phyloP scores from a whole-genome alignment of 2,888 invertebrate genomes.

The Heliconius sara region DNA sequence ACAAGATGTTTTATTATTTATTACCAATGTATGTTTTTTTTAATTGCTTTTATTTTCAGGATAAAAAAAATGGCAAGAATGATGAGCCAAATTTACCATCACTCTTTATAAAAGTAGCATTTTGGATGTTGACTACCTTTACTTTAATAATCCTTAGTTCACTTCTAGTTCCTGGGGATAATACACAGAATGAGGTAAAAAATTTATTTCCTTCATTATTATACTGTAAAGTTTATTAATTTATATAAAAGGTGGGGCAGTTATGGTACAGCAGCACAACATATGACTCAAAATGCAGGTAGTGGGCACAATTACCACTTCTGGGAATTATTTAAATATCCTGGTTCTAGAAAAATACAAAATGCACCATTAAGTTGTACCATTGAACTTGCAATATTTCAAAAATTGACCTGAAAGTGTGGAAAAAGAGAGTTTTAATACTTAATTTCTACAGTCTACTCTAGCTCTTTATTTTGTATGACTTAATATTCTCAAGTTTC shows the following conservation, averaged over 20 bases:
- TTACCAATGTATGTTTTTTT: neutral
- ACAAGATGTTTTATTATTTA: neutral
- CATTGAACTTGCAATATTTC: neutral
- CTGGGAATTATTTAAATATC: neutral
- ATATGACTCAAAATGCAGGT: too few relatives aligned
- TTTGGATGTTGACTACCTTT: constrained; percentile 91
- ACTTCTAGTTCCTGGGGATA: constrained; percentile 87
- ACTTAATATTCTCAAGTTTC: neutral
- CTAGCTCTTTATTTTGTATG: too few relatives aligned
- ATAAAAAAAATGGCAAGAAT: constrained; percentile 77
- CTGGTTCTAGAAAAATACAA: neutral
- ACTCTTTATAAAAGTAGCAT: constrained; percentile 88
- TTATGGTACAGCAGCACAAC: too few relatives aligned
- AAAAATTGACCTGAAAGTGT: too few relatives aligned
- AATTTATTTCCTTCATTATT: neutral
- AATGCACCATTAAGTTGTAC: neutral
- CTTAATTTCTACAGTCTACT: too few relatives aligned
- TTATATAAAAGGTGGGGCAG: too few relatives aligned
- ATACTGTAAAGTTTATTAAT: neutral
- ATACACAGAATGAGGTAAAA: constrained; percentile 88
- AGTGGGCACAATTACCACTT: neutral
- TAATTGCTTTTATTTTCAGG: constrained; percentile 52
- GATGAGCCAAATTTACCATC: constrained; percentile 89
- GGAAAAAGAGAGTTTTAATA: too few relatives aligned
- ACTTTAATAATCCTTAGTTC: constrained; percentile 89